Evolutionary conservation across 2,113 vertebrate species (phyloP).

Genomic region (Hippocampus zosterae): DNA sequence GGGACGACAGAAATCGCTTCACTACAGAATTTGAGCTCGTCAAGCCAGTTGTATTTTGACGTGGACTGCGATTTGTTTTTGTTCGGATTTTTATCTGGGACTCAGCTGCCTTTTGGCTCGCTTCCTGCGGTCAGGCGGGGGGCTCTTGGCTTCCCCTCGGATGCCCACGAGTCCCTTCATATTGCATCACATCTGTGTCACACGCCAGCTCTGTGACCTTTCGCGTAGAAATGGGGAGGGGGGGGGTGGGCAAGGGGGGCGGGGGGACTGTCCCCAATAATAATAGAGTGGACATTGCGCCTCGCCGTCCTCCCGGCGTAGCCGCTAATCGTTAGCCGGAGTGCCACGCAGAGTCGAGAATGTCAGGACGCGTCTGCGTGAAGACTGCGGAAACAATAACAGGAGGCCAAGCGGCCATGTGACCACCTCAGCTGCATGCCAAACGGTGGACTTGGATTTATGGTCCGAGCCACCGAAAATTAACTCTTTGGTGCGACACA

Average conservation of each 20-base stretch:
- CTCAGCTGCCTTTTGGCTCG: constrained; percentile 59
- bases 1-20: no score
- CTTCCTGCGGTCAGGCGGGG: constrained; percentile 45
- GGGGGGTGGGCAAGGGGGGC: not conserved
- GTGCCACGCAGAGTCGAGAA: constrained; percentile 7
- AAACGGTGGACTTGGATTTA: not conserved
- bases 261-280: constrained; percentile 19
- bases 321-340: constrained; percentile 10
- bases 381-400: constrained; percentile 6
- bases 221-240: constrained; percentile 32
- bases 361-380: constrained; percentile 9
- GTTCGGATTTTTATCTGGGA: constrained; percentile 8
- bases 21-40: no score
- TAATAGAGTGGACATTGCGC: constrained; percentile 51
- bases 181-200: constrained; percentile 58
- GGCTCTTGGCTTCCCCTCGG: constrained; percentile 46
- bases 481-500: not conserved
- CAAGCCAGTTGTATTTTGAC: not conserved
- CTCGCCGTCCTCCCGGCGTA: constrained; percentile 32
- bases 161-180: constrained; percentile 49
- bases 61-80: not conserved
- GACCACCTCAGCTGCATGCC: not conserved
- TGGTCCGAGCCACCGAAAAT: not conserved
- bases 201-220: constrained; percentile 58
- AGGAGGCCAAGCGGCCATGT: not conserved